Conservation (phyloP, 1,140 invertebrate genomes). For the Zaprionus nigranus region DNA sequence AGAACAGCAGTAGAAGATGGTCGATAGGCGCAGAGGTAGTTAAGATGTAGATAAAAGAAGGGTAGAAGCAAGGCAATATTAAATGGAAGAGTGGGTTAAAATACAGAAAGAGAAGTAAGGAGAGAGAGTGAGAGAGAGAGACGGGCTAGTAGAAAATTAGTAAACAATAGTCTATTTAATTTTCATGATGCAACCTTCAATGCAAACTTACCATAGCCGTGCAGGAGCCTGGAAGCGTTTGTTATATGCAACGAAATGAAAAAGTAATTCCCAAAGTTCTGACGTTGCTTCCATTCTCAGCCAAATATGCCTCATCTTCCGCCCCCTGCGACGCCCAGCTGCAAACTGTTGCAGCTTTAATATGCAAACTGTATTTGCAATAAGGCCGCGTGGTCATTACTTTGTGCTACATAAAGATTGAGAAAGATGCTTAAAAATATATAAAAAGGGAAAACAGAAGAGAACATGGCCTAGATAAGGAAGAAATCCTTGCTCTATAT, state of each 20-base stretch:
- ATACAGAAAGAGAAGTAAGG: not conserved
- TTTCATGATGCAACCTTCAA: conserved; percentile 1
- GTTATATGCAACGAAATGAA: conserved; percentile 60
- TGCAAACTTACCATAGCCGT: not conserved
- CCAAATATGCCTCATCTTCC: conserved; percentile 8
- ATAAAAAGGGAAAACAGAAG: conserved; percentile 28
- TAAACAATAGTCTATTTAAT: conserved; percentile 8
- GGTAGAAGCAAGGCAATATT: not conserved
- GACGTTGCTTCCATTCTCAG: conserved; percentile 51
- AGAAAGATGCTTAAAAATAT: conserved; percentile 7
- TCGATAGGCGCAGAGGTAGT: not conserved
- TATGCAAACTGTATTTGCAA: conserved; percentile 73
- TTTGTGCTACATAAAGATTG: conserved; percentile 45
- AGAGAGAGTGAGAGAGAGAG: not conserved
- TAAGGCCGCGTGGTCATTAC: conserved; percentile 67
- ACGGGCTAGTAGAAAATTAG: not conserved
- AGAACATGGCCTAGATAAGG: conserved; percentile 16
- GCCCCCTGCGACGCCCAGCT: not conserved
- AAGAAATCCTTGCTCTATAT: too few relatives aligned
- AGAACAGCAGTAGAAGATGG: not conserved
- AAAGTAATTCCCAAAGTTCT: conserved; percentile 79
- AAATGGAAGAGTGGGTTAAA: not conserved
- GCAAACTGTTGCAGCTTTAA: conserved; percentile 57
- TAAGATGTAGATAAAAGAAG: conserved; percentile 21
- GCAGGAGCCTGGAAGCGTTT: conserved; percentile 37